phyloP scores from a whole-genome alignment of 2,888 invertebrate species.

The Griposia aprilina region DNA sequence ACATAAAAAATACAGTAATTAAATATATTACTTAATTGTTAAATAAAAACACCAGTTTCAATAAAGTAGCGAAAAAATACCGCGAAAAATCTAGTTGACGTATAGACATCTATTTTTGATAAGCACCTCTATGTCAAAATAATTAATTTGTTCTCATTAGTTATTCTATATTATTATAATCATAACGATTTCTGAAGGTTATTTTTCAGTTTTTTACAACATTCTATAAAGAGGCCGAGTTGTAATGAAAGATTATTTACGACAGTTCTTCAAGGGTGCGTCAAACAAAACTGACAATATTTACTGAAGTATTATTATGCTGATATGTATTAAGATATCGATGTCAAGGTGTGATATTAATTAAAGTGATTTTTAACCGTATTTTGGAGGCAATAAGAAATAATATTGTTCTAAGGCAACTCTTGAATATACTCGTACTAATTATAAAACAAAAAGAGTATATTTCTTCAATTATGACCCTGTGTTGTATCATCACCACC shows the following conservation, averaged over 20 bases:
- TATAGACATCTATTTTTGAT: constrained; percentile 44
- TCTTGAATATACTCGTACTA: not conserved
- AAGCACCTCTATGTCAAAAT: constrained; percentile 47
- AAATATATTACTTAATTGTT: constrained; percentile 16
- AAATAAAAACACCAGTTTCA: constrained; percentile 27
- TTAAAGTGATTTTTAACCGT: constrained; percentile 65
- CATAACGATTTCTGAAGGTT: constrained; percentile 59
- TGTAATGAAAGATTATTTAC: constrained; percentile 66
- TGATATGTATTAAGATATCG: constrained; percentile 76
- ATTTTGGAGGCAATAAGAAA: constrained; percentile 38
- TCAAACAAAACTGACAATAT: constrained; percentile 76
- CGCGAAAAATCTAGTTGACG: constrained; percentile 42
- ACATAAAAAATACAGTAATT: not conserved
- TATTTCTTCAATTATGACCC: not conserved
- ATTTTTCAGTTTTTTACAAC: constrained; percentile 57
- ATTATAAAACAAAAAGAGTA: not conserved
- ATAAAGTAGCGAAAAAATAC: constrained; percentile 20
- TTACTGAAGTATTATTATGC: constrained; percentile 74
- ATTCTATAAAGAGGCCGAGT: constrained; percentile 55
- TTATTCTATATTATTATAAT: constrained; percentile 51
- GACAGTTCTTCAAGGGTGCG: constrained; percentile 75
- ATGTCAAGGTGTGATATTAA: constrained; percentile 76
- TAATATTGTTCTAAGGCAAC: constrained; percentile 7
- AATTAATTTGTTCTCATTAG: constrained; percentile 57
- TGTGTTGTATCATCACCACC: constrained; percentile 4